Percentiles rank a stretch among this genome's conserved stretches.
These are phyloP conservation scores for Apotomis turbidana DNA, from an alignment of 2,888 invertebrate species.

Conservation along the genomic window DNA sequence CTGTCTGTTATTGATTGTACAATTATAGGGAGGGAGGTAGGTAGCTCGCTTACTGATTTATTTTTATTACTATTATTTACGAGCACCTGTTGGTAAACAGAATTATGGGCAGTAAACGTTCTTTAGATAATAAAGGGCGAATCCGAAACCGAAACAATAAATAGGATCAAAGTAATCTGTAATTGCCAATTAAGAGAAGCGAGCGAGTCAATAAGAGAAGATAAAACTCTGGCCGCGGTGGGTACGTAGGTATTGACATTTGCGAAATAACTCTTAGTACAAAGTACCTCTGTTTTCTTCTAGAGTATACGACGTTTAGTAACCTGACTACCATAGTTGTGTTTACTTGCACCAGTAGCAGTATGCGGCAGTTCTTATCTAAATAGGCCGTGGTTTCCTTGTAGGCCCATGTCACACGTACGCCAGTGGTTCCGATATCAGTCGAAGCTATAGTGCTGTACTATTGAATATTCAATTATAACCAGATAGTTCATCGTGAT, in stretches of 20 bases:
- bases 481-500: background rate
- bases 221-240: constrained; percentile 5
- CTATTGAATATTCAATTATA: constrained; percentile 7
- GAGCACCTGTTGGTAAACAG: constrained; percentile 29
- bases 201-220: constrained; percentile 24
- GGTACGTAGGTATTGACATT: constrained; percentile 10
- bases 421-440: constrained; percentile 39
- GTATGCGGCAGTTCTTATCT: constrained; percentile 68
- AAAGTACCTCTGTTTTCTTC: constrained; percentile 3
- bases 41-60: constrained; percentile 26
- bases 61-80: constrained; percentile 33
- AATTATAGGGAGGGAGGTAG: constrained; percentile 29
- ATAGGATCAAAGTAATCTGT: constrained; percentile 33
- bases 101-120: constrained; percentile 38
- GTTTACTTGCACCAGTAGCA: constrained; percentile 55
- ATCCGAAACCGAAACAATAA: constrained; percentile 30
- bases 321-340: constrained; percentile 47
- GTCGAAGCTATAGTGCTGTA: constrained; percentile 1
- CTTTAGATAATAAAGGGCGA: constrained; percentile 34
- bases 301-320: constrained; percentile 1
- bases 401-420: constrained; percentile 63
- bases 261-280: constrained; percentile 6
- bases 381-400: constrained; percentile 78
- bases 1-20: constrained; percentile 31
- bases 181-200: constrained; percentile 36